Evolutionary conservation across 2,888 invertebrate genomes (phyloP).

Genomic region (Acanthosepion pharaonis): DNA sequence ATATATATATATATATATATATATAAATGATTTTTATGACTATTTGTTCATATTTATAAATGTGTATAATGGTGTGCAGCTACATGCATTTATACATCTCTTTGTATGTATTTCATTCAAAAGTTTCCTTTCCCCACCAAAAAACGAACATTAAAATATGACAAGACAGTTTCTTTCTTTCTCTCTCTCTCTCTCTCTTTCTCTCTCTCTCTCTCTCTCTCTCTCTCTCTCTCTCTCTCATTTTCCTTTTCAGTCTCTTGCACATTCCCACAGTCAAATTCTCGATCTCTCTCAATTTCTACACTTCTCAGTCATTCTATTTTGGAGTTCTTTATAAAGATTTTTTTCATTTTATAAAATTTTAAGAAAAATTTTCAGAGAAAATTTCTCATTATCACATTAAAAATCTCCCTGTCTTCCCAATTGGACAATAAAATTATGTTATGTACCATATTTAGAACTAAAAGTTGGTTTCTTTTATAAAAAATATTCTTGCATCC

Average conservation of each 20-base stretch:
- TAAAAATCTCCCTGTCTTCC: not conserved
- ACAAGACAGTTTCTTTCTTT: not conserved
- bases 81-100: not conserved
- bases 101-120: not conserved
- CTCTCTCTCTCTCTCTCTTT: not conserved
- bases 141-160: not conserved
- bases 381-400: slow-evolving; percentile 18
- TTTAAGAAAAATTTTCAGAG: not conserved
- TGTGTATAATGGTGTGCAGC: not conserved
- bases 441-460: not conserved
- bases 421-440: not conserved
- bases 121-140: not conserved
- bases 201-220: not conserved
- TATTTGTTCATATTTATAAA: not conserved
- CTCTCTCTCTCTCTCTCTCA: not conserved
- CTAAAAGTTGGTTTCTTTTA: not conserved
- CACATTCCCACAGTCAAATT: not conserved
- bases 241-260: not conserved
- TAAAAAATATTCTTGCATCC: not conserved
- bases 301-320: too few species aligned
- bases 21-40: too few species aligned
- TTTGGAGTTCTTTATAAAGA: not conserved
- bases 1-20: not conserved
- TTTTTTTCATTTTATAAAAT: not conserved
- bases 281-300: not conserved